Evolutionary conservation across 1,140 invertebrate genomes (phyloP), one percentile per base, ranked within the genome.

Genomic region (Aphaenogaster rudis): DNA sequence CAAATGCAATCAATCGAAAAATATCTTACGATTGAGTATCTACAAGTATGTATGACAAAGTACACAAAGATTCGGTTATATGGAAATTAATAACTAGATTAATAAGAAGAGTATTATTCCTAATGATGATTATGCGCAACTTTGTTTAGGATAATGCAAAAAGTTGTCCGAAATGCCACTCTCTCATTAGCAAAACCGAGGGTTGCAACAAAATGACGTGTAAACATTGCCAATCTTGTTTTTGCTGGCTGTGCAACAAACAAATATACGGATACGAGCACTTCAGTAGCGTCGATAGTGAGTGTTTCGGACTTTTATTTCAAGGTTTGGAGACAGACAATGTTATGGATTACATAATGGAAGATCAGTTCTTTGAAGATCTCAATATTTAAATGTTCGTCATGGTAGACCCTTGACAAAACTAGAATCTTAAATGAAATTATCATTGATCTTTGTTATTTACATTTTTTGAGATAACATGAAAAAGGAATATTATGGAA

Each of bases 191-290:
- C 94, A 97, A 97, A 95, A 96, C 95, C 13, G 96, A 96, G 86
- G 97, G 97, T 5, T 97, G 97, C 88, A 97, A 97, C 93, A 97
- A 97, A 94, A 97, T 97, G 96, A 95, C 94, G 1, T 97, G 97
- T 91, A 95, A 93, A 82, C 96, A 96, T 88, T 97, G 97, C 89
- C 92, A 94, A 39, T 93, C 94, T 0, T 95, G 94, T 85, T 97
- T 97, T 92, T 97, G 97, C 88, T 97, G 97, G 97, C 85, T 97
- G 6, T 97, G 97, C 92, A 92, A 94, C 39, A 76, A 85, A 2
- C 77, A 90, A 15, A 80, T 79, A n/a, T 94, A 96, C 88, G 96
- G 96, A 0, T 97, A 97, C 91, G 86, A 90, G 28, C 97, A 97
- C 88, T 97, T 96, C 90, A 88, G 42, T 6, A 95, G 92, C 48